Evolutionary conservation across 35 echinoderm and acorn worm species (phyloP).

Genomic region (Patiria miniata): DNA sequence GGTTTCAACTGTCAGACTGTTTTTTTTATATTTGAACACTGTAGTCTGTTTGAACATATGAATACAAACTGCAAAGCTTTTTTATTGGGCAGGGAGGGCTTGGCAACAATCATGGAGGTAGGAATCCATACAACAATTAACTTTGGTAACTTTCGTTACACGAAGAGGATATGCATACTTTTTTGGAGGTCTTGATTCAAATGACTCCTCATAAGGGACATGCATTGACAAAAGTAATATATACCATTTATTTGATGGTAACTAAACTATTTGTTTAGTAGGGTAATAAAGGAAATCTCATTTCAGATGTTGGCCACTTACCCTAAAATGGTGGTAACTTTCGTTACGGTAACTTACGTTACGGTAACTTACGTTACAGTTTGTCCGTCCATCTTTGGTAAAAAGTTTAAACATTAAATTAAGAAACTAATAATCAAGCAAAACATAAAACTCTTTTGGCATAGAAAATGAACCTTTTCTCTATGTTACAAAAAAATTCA

Average conservation of each 20-base stretch:
- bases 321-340: background rate
- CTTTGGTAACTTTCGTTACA: background rate
- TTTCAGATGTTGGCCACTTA: background rate
- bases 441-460: background rate
- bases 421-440: background rate
- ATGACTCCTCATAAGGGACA: background rate
- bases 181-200: background rate
- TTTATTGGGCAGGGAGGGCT: too few species aligned
- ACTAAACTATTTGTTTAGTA: background rate
- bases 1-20: too few species aligned
- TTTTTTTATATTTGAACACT: constrained; percentile 3
- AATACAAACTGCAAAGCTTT: background rate
- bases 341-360: too few species aligned
- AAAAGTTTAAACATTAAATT: background rate
- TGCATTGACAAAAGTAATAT: background rate
- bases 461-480: too few species aligned
- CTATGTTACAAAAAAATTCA: background rate
- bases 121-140: background rate
- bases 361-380: too few species aligned
- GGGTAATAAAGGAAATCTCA: background rate
- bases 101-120: too few species aligned
- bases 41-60: background rate
- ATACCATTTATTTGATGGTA: background rate
- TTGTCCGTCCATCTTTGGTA: too few species aligned
- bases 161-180: background rate